phyloP scores from a whole-genome alignment of 1,140 invertebrate genomes.

The Drosophila mojavensis region DNA sequence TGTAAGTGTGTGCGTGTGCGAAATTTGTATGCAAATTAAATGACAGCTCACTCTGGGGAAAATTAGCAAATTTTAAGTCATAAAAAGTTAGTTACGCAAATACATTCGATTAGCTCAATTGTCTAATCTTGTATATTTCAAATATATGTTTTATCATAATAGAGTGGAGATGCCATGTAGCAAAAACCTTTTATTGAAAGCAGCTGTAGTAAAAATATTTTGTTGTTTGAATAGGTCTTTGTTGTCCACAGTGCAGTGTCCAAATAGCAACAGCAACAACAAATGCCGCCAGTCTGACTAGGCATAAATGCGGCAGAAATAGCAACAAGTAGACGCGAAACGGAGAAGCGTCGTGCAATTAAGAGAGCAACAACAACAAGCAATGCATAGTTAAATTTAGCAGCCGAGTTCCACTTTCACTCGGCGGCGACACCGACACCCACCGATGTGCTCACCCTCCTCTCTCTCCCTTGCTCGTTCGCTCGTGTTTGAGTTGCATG shows the following conservation, averaged over 20 bases:
- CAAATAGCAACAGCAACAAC: slow-evolving; percentile 22
- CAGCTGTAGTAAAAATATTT: background rate
- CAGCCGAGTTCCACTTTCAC: slow-evolving; percentile 79
- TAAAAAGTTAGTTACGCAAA: background rate
- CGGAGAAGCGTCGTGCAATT: slow-evolving; percentile 64
- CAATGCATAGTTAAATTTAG: slow-evolving; percentile 78
- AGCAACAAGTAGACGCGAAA: slow-evolving; percentile 69
- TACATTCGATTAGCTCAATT: no score
- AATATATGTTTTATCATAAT: background rate
- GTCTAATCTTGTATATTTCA: no score
- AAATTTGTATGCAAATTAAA: slow-evolving; percentile 48
- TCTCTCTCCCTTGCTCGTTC: background rate
- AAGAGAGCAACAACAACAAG: slow-evolving; percentile 67
- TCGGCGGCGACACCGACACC: slow-evolving; percentile 61
- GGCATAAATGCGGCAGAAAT: slow-evolving; percentile 71
- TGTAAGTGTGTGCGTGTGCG: slow-evolving; percentile 3
- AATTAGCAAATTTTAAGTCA: background rate
- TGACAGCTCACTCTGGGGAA: slow-evolving; percentile 20
- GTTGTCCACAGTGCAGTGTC: slow-evolving; percentile 28
- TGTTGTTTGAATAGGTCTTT: background rate
- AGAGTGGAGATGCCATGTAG: background rate
- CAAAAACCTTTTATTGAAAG: background rate
- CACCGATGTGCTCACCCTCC: slow-evolving; percentile 39
- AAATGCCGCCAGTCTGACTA: slow-evolving; percentile 76
- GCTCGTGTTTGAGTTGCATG: slow-evolving; percentile 34